Percentiles rank a stretch among this genome's conserved stretches.
These are phyloP conservation scores for Maccullochella peelii DNA, from an alignment of 2,113 vertebrate species.

Conservation along the genomic window DNA sequence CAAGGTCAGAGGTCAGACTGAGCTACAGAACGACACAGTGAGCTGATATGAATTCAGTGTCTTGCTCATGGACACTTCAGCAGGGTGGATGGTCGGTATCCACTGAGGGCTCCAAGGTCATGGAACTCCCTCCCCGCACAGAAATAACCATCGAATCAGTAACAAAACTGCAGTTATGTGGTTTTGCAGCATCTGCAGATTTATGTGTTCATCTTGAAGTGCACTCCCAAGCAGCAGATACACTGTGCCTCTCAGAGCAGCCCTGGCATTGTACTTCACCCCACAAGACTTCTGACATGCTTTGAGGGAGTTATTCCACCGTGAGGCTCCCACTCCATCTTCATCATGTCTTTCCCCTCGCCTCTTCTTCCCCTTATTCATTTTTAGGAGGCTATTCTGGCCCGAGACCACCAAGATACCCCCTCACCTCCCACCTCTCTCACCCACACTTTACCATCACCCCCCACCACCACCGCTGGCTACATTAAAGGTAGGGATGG, in stretches of 20 bases:
- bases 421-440: slow-evolving; percentile 25
- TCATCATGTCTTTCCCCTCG: background rate
- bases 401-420: slow-evolving; percentile 34
- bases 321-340: slow-evolving; percentile 10
- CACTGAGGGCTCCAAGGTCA: background rate
- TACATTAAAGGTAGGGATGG: slow-evolving; percentile 83
- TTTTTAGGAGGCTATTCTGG: slow-evolving; percentile 34
- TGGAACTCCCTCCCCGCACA: background rate
- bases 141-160: background rate
- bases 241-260: background rate
- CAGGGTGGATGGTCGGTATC: background rate
- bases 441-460: slow-evolving; percentile 39
- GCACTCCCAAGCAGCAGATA: background rate
- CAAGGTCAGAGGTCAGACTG: background rate
- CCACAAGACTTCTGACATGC: slow-evolving; percentile 12
- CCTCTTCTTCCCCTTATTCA: slow-evolving; percentile 26
- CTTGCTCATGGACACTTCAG: background rate
- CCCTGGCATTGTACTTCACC: background rate
- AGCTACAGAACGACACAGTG: background rate
- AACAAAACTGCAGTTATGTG: slow-evolving; percentile 16
- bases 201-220: slow-evolving; percentile 4
- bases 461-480: slow-evolving; percentile 58
- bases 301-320: slow-evolving; percentile 30
- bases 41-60: background rate
- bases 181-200: background rate